Evolutionary conservation across 2,797 vertebrate species (phyloP).

Genomic region (Onychomys leucogaster): DNA sequence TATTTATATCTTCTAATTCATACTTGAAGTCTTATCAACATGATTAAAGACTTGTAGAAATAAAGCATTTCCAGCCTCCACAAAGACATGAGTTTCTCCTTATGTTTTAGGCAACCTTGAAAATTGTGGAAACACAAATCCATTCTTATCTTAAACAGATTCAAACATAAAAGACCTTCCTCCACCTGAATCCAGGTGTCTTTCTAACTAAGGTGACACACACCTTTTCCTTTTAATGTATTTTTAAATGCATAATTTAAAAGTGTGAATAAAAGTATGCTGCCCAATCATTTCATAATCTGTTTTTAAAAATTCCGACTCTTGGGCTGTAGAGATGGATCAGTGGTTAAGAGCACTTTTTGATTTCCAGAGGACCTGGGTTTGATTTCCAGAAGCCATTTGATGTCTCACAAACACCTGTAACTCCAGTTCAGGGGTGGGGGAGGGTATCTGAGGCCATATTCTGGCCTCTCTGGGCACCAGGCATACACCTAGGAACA

Average conservation of each 20-base stretch:
- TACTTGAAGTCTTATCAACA: neutral
- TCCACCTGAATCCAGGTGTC: neutral
- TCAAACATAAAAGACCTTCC: neutral
- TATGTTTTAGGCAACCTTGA: neutral
- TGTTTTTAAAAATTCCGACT: neutral
- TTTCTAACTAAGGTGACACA: neutral
- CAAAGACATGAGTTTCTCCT: neutral
- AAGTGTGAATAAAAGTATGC: neutral
- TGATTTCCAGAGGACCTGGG: neutral
- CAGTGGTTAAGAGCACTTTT: neutral
- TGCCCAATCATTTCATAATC: neutral
- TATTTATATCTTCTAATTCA: neutral
- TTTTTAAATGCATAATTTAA: neutral
- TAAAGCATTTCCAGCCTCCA: neutral
- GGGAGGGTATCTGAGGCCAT: neutral
- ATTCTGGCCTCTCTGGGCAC: neutral
- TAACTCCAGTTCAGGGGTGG: neutral
- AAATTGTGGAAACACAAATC: neutral
- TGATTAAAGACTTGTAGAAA: neutral
- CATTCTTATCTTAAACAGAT: slow-evolving; percentile 30
- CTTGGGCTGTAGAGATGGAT: neutral
- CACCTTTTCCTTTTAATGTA: neutral
- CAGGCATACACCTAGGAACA: neutral
- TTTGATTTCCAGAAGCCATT: neutral
- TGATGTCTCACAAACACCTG: neutral